These are phyloP conservation scores for Boulengeromyrus knoepffleri DNA, from an alignment of 2,113 vertebrate species.

Conservation along the genomic window DNA sequence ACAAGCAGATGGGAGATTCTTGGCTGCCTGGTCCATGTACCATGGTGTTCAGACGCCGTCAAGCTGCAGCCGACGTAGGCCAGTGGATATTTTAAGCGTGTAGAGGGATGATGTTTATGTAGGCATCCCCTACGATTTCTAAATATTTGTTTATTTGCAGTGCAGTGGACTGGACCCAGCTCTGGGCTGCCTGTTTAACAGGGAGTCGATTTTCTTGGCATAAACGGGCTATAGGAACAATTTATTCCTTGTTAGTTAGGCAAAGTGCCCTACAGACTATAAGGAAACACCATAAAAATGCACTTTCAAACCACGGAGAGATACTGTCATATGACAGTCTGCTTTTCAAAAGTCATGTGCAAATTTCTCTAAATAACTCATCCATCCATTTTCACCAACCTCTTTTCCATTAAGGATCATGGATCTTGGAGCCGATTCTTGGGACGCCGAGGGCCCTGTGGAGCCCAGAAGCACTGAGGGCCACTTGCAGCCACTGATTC, in stretches of 20 bases:
- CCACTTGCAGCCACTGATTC: not conserved
- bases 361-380: not conserved
- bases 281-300: not conserved
- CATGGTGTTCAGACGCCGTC: not conserved
- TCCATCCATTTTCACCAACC: not conserved
- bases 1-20: not conserved
- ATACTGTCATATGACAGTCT: not conserved
- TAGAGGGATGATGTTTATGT: not conserved
- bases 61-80: not conserved
- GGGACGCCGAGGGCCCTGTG: not conserved
- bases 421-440: not conserved
- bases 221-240: not conserved
- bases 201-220: not conserved
- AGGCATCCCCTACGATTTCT: not conserved
- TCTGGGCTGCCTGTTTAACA: not conserved
- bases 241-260: not conserved
- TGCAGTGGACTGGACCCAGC: not conserved
- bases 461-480: not conserved
- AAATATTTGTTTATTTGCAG: constrained; percentile 8
- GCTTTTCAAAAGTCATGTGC: not conserved
- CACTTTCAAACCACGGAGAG: not conserved
- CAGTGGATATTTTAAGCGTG: not conserved
- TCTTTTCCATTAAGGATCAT: not conserved
- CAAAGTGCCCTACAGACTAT: not conserved
- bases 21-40: not conserved